Conservation (phyloP, 2,888 invertebrate genomes). For the Caenorhabditis macrosperma region DNA sequence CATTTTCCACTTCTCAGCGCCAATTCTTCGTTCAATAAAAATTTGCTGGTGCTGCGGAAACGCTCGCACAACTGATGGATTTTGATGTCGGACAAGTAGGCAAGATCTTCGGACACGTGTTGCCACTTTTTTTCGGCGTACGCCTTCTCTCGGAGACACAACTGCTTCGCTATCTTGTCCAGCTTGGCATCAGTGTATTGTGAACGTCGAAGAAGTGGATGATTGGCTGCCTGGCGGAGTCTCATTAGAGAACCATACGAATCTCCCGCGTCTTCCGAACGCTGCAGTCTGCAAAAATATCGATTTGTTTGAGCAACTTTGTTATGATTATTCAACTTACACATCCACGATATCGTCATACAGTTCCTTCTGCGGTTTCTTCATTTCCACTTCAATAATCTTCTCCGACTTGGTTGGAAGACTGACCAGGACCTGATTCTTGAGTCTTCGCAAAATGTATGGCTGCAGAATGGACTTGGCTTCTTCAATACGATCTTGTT, state of each 20-base stretch:
- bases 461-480: constrained; percentile 97
- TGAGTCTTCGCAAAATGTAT: constrained; percentile 91
- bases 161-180: constrained; percentile 84
- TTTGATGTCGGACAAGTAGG: constrained; percentile 91
- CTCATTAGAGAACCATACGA: constrained; percentile 87
- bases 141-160: constrained; percentile 65
- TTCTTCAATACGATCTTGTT: constrained; percentile 90
- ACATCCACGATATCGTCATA: constrained; percentile 82
- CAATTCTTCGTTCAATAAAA: constrained; percentile 81
- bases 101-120: constrained; percentile 89
- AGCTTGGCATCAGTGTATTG: constrained; percentile 84
- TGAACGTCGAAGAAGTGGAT: constrained; percentile 89
- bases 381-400: constrained; percentile 86
- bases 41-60: constrained; percentile 80
- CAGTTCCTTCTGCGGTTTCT: constrained; percentile 86
- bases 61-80: constrained; percentile 71
- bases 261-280: constrained; percentile 34
- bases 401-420: constrained; percentile 89
- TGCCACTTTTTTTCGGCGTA: constrained; percentile 81
- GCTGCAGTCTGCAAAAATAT: constrained; percentile 31
- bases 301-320: too few species aligned
- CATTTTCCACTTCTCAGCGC: constrained; percentile 93
- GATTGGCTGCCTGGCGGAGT: constrained; percentile 91
- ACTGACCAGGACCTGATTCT: constrained; percentile 84
- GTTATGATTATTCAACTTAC: too few species aligned